Conservation (phyloP, 1,140 invertebrate genomes). For the Wasmannia auropunctata region DNA sequence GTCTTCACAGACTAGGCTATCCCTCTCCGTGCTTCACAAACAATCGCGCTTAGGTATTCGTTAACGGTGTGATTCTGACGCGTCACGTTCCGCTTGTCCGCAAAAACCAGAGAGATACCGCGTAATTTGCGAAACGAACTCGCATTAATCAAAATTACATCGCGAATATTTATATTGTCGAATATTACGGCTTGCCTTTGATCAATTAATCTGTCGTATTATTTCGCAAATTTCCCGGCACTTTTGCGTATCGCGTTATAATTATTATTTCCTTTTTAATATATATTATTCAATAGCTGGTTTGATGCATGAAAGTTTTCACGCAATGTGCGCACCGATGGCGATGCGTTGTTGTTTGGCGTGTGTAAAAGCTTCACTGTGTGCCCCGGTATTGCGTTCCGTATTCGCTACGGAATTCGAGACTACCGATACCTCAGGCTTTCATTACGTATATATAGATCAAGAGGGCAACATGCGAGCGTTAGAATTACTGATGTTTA, state of each 20-base stretch:
- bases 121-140: not conserved
- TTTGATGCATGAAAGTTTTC: not conserved
- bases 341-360: not conserved
- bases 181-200: not conserved
- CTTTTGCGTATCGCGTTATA: not conserved
- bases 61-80: not conserved
- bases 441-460: not conserved
- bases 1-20: not conserved
- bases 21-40: not conserved
- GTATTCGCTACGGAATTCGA: conserved; percentile 6
- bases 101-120: not conserved
- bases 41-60: not conserved
- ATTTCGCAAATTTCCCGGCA: not conserved
- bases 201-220: not conserved
- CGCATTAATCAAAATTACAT: not conserved
- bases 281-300: not conserved
- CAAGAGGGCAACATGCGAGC: not conserved
- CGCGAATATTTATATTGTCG: not conserved
- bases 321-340: not conserved
- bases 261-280: not conserved
- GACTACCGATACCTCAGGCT: not conserved
- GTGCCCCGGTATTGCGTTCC: too few relatives aligned
- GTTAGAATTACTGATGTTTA: conserved; percentile 4
- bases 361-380: too few relatives aligned
- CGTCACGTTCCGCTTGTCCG: not conserved